Base-by-base conservation (phyloP, 1,140 invertebrate genomes). In the Acromyrmex echinatior region DNA sequence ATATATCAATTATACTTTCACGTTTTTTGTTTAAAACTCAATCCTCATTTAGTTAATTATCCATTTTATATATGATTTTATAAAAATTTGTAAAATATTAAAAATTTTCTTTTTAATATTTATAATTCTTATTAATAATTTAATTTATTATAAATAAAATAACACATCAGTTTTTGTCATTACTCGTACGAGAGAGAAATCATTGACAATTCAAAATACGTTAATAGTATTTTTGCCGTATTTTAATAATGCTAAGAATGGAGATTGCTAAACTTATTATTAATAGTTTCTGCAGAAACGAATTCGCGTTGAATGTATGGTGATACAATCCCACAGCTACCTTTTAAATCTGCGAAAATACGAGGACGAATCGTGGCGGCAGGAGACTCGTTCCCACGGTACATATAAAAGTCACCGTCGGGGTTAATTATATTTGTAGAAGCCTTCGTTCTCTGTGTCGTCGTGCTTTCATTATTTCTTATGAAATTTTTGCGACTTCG, bases 291-390 rank as follows among this genome's bases (percentile, higher is more conserved):
- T 51, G n/a, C 78, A 80, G 49, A 56, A 31, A 56, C n/a, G 49
- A 31, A 80, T 71, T 81, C 65, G 18, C 18, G 65, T 71, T 81
- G 78, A 81, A 81, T 70, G 78, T 56, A 31, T 21, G 39, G 49
- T 14, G 21, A 16, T 70, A 70, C 70, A 70, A 71, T 51, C 63
- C 31, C 65, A 49, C 66, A 81, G 78, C 49, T 70, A 58, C 63
- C 78, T 81, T 70, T 81, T 71, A 81, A 81, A 81, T 81, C 65
- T 81, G 65, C 65, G 65, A 81, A 81, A 81, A 71, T 71, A 81
- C 49, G 65, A 81, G 65, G 66, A 65, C 21, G 65, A 70, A 71
- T 35, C 65, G 31, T 62, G 31, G 31, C 49, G 12, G 65, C 65
- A 56, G 65, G 39, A 85, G 56, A 70, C 18, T 53, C 35, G 25